These are phyloP conservation scores for Acrocyrtus sp. DNA, from an alignment of 2,888 invertebrate genomes.

Conservation along the genomic window DNA sequence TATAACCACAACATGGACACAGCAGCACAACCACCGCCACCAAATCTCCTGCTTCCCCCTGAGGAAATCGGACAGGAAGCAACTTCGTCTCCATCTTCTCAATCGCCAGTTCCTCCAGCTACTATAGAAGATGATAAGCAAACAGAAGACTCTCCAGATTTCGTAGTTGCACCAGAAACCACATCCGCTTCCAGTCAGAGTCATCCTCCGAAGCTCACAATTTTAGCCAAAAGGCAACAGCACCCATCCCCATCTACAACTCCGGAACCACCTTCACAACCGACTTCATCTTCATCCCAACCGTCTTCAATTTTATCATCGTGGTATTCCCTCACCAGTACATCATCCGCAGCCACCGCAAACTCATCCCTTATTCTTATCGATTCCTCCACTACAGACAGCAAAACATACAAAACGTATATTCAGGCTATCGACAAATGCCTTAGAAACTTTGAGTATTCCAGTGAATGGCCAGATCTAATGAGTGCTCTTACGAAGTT, in stretches of 20 bases:
- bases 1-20: no score
- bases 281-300: no score
- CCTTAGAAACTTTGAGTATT: slow-evolving; percentile 88
- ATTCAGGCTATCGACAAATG: slow-evolving; percentile 87
- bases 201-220: neutral
- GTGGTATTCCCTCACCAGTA: neutral
- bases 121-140: neutral
- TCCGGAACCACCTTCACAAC: slow-evolving; percentile 11
- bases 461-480: slow-evolving; percentile 95
- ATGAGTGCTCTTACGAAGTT: slow-evolving; percentile 90
- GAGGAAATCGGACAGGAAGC: slow-evolving; percentile 6
- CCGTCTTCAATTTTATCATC: neutral
- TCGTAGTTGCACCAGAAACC: neutral
- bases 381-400: no score
- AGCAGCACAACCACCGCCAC: no score
- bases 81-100: neutral
- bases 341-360: neutral
- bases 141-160: neutral
- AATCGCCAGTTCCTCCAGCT: neutral
- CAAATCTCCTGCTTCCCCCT: no score
- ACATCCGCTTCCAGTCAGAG: neutral
- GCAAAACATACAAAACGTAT: slow-evolving; percentile 67
- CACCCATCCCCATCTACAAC: slow-evolving; percentile 12
- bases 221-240: neutral
- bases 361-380: no score